Conservation (phyloP, 2,797 vertebrate species). For the Lophotriccus pileatus region DNA sequence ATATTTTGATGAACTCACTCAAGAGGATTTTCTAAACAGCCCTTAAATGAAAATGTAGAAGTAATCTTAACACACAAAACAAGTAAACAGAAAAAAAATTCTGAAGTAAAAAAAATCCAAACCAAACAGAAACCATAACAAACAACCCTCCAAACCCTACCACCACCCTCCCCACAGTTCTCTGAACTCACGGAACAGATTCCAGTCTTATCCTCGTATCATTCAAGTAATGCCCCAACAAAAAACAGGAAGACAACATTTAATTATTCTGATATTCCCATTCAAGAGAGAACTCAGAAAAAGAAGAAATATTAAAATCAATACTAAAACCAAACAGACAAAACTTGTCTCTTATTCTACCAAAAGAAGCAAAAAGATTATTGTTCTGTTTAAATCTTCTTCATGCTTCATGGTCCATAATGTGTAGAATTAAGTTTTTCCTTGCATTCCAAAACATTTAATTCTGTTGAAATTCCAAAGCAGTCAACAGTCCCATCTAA, state of each 20-base stretch:
- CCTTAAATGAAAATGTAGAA: not conserved
- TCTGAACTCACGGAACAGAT: not conserved
- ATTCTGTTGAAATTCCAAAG: not conserved
- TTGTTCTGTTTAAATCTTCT: not conserved
- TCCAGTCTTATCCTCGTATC: not conserved
- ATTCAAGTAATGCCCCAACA: not conserved
- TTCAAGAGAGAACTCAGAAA: not conserved
- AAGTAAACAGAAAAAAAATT: not conserved
- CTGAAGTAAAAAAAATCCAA: not conserved
- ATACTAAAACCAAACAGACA: not conserved
- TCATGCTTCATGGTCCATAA: not conserved
- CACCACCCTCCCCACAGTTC: rapidly evolving
- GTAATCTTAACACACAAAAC: not conserved
- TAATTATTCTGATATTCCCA: not conserved
- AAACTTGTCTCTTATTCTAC: not conserved
- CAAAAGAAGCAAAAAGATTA: not conserved
- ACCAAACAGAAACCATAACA: not conserved
- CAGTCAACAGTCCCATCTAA: not conserved
- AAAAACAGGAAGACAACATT: not conserved
- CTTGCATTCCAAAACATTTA: not conserved
- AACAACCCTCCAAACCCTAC: not conserved
- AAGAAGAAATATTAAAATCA: not conserved
- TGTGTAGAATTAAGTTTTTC: not conserved
- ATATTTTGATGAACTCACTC: not conserved
- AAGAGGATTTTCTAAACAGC: not conserved